Conservation (phyloP, 2,797 vertebrate genomes). For the Sebastes itinus region DNA sequence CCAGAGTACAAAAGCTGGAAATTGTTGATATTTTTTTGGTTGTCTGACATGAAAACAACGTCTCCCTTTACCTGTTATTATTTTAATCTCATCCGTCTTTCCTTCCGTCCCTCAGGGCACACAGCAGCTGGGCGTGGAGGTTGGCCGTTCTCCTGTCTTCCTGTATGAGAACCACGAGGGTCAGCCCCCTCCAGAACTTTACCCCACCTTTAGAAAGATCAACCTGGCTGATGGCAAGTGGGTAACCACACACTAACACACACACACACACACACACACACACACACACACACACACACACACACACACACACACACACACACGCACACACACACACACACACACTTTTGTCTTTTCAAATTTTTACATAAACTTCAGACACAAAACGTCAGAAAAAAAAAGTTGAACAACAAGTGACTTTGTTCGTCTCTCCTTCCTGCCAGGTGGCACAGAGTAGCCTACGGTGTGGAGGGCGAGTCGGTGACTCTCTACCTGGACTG, state of each 20-base stretch:
- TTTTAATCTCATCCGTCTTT: not conserved
- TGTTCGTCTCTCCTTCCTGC: not conserved
- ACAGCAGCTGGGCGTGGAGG: conserved; percentile 93
- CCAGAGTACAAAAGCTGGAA: not conserved
- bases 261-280: conserved; percentile 26
- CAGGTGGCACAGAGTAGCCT: conserved; percentile 97
- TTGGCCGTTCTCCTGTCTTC: conserved; percentile 94
- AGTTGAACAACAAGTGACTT: not conserved
- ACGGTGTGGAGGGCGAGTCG: conserved; percentile 91
- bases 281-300: conserved; percentile 22
- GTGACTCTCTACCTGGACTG: conserved; percentile 94
- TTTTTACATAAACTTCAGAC: not conserved
- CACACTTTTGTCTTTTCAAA: not conserved
- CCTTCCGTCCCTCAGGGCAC: conserved; percentile 73
- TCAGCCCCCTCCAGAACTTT: conserved; percentile 91
- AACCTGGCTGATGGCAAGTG: conserved; percentile 96
- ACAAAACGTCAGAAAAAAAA: not conserved
- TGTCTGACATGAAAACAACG: not conserved
- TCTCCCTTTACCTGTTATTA: not conserved
- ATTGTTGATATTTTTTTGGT: not conserved
- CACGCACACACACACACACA: conserved; percentile 11
- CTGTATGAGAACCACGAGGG: conserved; percentile 93
- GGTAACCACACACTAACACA: conserved; percentile 63
- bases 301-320: conserved; percentile 10
- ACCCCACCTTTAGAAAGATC: conserved; percentile 92